Conservation (phyloP, 2,888 invertebrate species). For the Dicyrtomina minuta region DNA sequence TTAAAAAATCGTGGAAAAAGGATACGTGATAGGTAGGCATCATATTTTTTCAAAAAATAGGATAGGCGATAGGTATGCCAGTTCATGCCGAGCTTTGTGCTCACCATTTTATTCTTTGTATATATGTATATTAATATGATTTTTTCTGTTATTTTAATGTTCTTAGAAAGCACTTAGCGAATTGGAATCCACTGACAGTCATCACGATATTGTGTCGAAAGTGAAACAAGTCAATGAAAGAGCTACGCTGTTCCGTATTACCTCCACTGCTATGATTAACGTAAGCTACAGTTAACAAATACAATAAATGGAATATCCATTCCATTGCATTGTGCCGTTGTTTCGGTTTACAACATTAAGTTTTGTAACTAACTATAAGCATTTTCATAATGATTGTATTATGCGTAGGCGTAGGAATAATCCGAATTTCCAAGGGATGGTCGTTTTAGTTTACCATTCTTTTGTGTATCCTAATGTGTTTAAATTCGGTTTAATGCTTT, state of each 20-base stretch:
- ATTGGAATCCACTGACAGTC: slow-evolving; percentile 67
- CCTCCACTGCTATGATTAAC: slow-evolving; percentile 95
- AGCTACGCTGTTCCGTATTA: slow-evolving; percentile 91
- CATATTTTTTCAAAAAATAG: no score
- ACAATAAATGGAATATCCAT: neutral
- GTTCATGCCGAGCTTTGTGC: neutral
- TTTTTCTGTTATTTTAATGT: neutral
- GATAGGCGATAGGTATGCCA: no score
- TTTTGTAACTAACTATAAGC: neutral
- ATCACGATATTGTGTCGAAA: slow-evolving; percentile 67
- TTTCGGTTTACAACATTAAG: no score
- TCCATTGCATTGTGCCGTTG: no score
- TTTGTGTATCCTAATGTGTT: slow-evolving; percentile 10
- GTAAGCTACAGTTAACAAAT: slow-evolving; percentile 61
- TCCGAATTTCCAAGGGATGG: no score
- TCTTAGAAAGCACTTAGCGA: slow-evolving; percentile 65
- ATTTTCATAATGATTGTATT: slow-evolving; percentile 10
- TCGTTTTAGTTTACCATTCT: no score
- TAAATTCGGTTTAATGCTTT: slow-evolving; percentile 13
- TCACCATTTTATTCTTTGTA: neutral
- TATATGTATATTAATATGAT: neutral
- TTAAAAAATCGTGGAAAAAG: no score
- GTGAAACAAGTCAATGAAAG: slow-evolving; percentile 89
- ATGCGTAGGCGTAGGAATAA: no score
- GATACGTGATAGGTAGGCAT: no score